phyloP scores from a whole-genome alignment of 1,140 invertebrate species.

The Drosophila ambigua region DNA sequence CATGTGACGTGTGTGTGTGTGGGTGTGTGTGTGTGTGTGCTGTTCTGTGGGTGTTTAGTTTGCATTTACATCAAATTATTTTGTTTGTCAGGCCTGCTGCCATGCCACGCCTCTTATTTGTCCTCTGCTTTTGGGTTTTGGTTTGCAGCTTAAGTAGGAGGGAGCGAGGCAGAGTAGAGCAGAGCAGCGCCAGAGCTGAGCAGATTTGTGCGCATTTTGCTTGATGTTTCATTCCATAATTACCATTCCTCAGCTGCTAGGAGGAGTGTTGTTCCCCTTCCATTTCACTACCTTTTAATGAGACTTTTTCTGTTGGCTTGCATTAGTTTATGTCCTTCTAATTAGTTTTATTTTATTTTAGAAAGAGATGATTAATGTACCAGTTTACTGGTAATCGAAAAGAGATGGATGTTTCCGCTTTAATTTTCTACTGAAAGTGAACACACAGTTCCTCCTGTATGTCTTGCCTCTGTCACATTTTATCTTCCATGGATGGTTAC shows the following conservation, averaged over 20 bases:
- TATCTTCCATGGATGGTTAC: too few species aligned
- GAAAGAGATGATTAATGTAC: too few species aligned
- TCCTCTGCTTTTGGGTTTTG: constrained; percentile 6
- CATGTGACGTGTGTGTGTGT: constrained; percentile 1
- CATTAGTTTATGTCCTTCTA: too few species aligned
- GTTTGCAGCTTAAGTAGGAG: neutral
- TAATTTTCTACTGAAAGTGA: too few species aligned
- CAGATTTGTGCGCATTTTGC: constrained; percentile 36
- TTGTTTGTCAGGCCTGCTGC: constrained; percentile 52
- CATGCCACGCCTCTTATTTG: constrained; percentile 41
- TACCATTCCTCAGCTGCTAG: too few species aligned
- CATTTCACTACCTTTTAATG: too few species aligned
- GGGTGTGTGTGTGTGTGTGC: constrained; percentile 17
- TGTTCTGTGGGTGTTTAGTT: constrained; percentile 46
- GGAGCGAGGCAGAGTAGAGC: neutral
- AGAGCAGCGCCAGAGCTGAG: constrained; percentile 11
- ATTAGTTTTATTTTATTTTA: neutral
- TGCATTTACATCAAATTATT: constrained; percentile 65
- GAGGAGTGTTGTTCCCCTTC: too few species aligned
- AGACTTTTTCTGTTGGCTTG: too few species aligned
- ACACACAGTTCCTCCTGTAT: neutral
- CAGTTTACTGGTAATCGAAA: too few species aligned
- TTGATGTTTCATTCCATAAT: too few species aligned
- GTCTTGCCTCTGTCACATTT: constrained; percentile 6
- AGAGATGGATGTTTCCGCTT: too few species aligned